Evolutionary conservation across 2,113 vertebrate species (phyloP).

Genomic region (Ariopsis seemanni): DNA sequence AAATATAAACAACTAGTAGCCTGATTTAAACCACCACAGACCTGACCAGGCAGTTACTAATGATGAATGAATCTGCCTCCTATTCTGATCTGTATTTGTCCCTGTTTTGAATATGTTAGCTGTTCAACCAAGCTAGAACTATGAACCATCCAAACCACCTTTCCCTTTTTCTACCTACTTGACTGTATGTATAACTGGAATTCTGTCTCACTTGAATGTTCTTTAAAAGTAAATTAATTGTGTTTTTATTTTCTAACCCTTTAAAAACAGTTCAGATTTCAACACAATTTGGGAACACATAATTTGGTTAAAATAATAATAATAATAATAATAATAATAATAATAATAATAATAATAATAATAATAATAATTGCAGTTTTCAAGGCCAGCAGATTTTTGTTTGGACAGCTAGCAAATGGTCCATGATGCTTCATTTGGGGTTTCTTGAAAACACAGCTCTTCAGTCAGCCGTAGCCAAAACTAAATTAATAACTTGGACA

Average conservation of each 20-base stretch:
- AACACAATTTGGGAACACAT: not conserved
- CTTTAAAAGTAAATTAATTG: not conserved
- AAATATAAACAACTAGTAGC: not conserved
- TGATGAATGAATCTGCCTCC: not conserved
- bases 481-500: not conserved
- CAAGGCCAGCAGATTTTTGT: conserved; percentile 19
- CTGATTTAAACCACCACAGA: not conserved
- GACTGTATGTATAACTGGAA: not conserved
- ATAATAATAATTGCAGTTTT: not conserved
- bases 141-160: not conserved
- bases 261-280: not conserved
- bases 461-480: not conserved
- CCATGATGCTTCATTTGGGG: not conserved
- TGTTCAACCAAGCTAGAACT: not conserved
- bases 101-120: not conserved
- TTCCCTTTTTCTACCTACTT: not conserved
- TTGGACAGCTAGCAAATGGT: not conserved
- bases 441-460: not conserved
- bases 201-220: not conserved
- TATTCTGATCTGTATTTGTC: not conserved
- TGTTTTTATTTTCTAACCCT: not conserved
- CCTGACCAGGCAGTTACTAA: not conserved
- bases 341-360: conserved; percentile 11
- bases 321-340: not conserved
- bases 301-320: not conserved